A percentile compares a stretch with the other conserved stretches of the same genome.
phyloP scores from a whole-genome alignment of 2,888 invertebrate species.

The Apamea monoglypha region DNA sequence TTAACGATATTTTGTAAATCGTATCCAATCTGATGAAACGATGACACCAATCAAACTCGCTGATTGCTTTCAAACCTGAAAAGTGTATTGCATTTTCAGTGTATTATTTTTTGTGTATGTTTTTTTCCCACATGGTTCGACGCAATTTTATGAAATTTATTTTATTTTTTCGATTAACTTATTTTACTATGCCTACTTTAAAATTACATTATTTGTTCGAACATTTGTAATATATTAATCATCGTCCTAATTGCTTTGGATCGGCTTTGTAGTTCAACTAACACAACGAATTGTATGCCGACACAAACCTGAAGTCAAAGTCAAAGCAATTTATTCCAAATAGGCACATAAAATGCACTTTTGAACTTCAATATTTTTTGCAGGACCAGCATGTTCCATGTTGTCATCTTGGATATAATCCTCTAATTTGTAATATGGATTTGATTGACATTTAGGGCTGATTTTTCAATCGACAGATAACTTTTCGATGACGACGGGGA shows the following conservation, averaged over 20 bases:
- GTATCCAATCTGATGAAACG: background rate
- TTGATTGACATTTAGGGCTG: background rate
- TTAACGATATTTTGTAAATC: background rate
- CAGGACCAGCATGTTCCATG: no score
- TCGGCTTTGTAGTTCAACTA: background rate
- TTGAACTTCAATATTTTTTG: no score
- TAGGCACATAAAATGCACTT: no score
- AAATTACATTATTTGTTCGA: no score
- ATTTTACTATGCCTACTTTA: no score
- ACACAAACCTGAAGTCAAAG: background rate
- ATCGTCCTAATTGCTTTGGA: background rate
- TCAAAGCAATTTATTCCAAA: no score
- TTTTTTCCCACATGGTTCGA: background rate
- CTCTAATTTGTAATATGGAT: no score
- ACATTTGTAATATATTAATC: background rate
- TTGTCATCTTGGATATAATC: no score
- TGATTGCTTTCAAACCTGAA: background rate
- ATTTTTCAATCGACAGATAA: no score
- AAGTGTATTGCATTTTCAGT: background rate
- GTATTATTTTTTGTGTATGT: background rate
- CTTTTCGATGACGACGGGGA: no score
- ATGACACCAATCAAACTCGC: background rate
- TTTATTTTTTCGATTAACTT: no score
- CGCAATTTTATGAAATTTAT: background rate
- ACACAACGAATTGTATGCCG: background rate